phyloP scores from a whole-genome alignment of 2,113 vertebrate species.

The Aspiorhynchus laticeps region DNA sequence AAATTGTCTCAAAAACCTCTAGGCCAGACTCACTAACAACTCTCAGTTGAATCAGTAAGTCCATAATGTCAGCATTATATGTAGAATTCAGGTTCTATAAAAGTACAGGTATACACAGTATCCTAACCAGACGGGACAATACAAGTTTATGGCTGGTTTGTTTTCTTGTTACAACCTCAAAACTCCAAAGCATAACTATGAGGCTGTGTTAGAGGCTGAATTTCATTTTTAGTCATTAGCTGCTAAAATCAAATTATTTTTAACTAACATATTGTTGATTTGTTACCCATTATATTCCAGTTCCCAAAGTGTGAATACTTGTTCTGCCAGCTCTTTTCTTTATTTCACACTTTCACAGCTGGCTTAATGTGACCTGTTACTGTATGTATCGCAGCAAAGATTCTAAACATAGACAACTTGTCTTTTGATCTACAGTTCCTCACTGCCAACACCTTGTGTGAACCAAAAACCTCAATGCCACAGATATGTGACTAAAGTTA shows the following conservation, averaged over 20 bases:
- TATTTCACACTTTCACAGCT: neutral
- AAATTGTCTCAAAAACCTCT: slow-evolving; percentile 3
- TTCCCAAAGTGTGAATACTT: neutral
- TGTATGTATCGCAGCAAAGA: neutral
- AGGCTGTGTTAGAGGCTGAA: too few relatives aligned
- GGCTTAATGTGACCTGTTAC: neutral
- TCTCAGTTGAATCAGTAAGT: neutral
- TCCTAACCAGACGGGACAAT: neutral
- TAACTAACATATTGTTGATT: slow-evolving; percentile 8
- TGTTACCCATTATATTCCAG: neutral
- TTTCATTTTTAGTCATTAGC: neutral
- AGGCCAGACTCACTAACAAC: slow-evolving; percentile 24
- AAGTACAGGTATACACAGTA: too few relatives aligned
- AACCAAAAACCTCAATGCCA: neutral
- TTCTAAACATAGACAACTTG: neutral
- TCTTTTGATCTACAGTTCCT: neutral
- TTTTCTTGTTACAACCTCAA: neutral
- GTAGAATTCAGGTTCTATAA: neutral
- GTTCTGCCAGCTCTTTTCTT: neutral
- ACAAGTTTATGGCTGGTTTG: neutral
- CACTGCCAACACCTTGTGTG: neutral
- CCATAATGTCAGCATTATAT: neutral
- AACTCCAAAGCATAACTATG: neutral
- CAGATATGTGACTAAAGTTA: neutral
- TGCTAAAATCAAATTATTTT: neutral